Conservation (phyloP, 1,140 invertebrate species). For the Episyrphus balteatus region DNA sequence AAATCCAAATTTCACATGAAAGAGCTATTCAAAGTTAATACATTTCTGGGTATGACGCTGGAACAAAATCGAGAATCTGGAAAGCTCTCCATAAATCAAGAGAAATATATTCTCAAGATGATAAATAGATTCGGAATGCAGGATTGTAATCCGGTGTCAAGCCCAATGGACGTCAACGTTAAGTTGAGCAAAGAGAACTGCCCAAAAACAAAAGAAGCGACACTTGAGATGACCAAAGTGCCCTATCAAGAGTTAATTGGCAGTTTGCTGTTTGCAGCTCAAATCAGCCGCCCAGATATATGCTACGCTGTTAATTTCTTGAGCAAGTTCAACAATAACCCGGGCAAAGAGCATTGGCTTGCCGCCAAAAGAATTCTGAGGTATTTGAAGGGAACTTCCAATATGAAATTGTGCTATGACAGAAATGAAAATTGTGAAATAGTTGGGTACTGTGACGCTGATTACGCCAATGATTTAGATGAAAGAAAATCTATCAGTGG, state of each 20-base stretch:
- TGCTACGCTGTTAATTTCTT: constrained; percentile 15
- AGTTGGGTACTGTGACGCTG: constrained; percentile 1
- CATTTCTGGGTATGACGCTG: background rate
- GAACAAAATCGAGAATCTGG: background rate
- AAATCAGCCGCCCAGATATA: constrained; percentile 27
- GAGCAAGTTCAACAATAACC: constrained; percentile 12
- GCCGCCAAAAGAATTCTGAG: constrained; percentile 4
- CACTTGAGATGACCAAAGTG: constrained; percentile 1
- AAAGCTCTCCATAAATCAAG: background rate
- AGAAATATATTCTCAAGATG: background rate
- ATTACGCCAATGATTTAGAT: constrained; percentile 7
- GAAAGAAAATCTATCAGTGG: constrained; percentile 4
- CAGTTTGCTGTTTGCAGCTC: constrained; percentile 19
- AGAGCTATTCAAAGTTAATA: too few relatives aligned
- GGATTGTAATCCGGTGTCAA: too few relatives aligned
- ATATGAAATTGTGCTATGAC: constrained; percentile 7
- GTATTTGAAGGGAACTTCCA: constrained; percentile 18
- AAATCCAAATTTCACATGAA: background rate
- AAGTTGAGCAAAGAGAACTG: too few relatives aligned
- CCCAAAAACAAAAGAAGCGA: too few relatives aligned
- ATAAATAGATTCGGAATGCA: too few relatives aligned
- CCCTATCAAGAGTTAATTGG: constrained; percentile 19
- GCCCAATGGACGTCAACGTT: too few relatives aligned
- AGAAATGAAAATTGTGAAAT: background rate
- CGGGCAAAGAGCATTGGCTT: constrained; percentile 7